Evolutionary conservation across 2,797 vertebrate genomes (phyloP).

Genomic region (Loris lydekkerianus): DNA sequence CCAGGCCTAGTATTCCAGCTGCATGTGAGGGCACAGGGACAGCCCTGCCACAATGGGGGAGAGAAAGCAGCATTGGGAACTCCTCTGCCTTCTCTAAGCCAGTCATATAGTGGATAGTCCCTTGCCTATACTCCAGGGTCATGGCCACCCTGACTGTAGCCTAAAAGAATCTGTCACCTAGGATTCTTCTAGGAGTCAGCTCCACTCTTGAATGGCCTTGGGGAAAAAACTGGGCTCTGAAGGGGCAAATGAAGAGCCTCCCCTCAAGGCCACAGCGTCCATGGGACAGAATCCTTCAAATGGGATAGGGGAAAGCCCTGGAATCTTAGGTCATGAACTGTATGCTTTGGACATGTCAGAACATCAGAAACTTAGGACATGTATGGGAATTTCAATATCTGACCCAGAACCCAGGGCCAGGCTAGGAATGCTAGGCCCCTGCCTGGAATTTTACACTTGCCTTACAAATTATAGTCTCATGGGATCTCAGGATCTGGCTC

Average conservation of each 20-base stretch:
- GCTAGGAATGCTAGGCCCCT: neutral
- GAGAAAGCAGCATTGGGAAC: conserved; percentile 27
- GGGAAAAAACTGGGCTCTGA: neutral
- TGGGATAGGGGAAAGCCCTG: neutral
- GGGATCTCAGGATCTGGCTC: conserved; percentile 62
- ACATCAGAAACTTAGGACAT: conserved; percentile 17
- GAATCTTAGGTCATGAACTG: conserved; percentile 40
- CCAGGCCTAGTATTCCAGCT: conserved; percentile 52
- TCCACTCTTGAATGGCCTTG: neutral
- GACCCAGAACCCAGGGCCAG: conserved; percentile 4
- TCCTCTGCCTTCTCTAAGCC: conserved; percentile 20
- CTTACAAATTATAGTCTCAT: conserved; percentile 32
- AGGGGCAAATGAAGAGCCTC: neutral
- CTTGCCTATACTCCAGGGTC: neutral
- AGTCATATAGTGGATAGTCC: neutral
- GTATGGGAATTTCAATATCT: neutral
- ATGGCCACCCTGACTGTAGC: neutral
- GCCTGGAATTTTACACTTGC: neutral
- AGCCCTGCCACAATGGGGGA: neutral
- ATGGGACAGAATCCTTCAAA: conserved; percentile 11
- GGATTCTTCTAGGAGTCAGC: neutral
- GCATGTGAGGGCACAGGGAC: neutral
- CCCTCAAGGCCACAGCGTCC: neutral
- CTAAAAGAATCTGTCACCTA: neutral
- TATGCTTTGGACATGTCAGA: conserved; percentile 10